phyloP scores from a whole-genome alignment of 2,797 vertebrate genomes.

The Arrhamphus sclerolepis region DNA sequence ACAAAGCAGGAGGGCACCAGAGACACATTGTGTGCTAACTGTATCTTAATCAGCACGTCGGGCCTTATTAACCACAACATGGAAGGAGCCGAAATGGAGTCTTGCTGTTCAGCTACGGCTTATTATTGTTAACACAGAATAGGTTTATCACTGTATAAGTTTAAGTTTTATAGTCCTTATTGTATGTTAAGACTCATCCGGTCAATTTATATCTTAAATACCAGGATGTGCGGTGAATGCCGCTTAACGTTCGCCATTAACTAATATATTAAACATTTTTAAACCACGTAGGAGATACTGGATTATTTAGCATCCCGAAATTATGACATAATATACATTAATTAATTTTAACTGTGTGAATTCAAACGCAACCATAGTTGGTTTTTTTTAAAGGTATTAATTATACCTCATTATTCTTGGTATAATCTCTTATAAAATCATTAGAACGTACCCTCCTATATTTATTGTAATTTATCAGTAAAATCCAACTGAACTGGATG shows the following conservation, averaged over 20 bases:
- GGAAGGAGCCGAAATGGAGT: slow-evolving; percentile 62
- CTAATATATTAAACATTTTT: neutral
- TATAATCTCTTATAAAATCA: no score
- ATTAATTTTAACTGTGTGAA: no score
- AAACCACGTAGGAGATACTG: neutral
- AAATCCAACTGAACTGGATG: no score
- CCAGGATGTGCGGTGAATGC: slow-evolving; percentile 8
- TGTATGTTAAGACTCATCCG: neutral
- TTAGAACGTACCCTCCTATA: no score
- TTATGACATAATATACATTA: neutral
- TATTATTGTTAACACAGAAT: slow-evolving; percentile 39
- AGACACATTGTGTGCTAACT: slow-evolving; percentile 39
- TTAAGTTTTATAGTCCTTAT: neutral
- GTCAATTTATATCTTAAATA: slow-evolving; percentile 4
- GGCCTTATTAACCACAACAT: slow-evolving; percentile 59
- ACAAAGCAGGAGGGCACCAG: slow-evolving; percentile 50
- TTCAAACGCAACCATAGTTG: no score
- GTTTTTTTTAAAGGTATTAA: no score
- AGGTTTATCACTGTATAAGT: slow-evolving; percentile 13
- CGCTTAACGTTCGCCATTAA: no score
- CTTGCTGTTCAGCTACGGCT: slow-evolving; percentile 38
- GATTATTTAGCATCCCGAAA: neutral
- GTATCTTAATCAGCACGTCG: slow-evolving; percentile 50
- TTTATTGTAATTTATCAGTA: no score
- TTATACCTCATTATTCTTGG: no score